phyloP scores from a whole-genome alignment of 2,888 invertebrate genomes.

The Busseola fusca region DNA sequence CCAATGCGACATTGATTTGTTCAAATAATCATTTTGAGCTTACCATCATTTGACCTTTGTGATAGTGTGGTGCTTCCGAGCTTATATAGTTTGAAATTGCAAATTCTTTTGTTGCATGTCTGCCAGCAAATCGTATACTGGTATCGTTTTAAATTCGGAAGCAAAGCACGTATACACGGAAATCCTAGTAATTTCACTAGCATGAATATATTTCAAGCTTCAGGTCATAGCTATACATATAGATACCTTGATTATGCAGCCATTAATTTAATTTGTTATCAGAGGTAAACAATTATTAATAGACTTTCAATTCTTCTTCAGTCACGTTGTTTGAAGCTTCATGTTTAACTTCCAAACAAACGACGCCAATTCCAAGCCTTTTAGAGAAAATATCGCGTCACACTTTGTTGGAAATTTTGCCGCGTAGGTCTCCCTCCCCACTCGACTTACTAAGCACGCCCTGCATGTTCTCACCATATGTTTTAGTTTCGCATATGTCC shows the following conservation, averaged over 20 bases:
- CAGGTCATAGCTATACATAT: neutral
- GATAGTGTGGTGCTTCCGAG: neutral
- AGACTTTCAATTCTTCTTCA: conserved; percentile 10
- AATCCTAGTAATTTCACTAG: conserved; percentile 41
- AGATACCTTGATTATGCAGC: conserved; percentile 4
- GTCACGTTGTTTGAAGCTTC: conserved; percentile 21
- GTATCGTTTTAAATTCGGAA: conserved; percentile 46
- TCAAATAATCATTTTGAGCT: neutral
- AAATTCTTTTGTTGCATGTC: conserved; percentile 48
- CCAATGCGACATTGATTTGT: neutral
- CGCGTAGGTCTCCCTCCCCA: conserved; percentile 34
- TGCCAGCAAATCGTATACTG: conserved; percentile 23
- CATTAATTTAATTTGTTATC: conserved; percentile 3
- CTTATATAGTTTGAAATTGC: conserved; percentile 11
- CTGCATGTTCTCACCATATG: conserved; percentile 51
- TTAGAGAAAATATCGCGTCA: conserved; percentile 47
- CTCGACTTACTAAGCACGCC: conserved; percentile 19
- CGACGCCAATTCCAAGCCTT: conserved; percentile 27
- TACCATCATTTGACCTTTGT: neutral
- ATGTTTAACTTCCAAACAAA: conserved; percentile 29
- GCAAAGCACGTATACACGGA: conserved; percentile 24
- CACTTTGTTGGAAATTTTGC: conserved; percentile 45
- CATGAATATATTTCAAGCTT: conserved; percentile 38
- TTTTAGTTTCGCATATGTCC: conserved; percentile 51
- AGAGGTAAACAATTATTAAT: neutral